These are phyloP conservation scores for Dorcus parallelipipedus DNA, from an alignment of 2,888 invertebrate genomes.

Conservation along the genomic window DNA sequence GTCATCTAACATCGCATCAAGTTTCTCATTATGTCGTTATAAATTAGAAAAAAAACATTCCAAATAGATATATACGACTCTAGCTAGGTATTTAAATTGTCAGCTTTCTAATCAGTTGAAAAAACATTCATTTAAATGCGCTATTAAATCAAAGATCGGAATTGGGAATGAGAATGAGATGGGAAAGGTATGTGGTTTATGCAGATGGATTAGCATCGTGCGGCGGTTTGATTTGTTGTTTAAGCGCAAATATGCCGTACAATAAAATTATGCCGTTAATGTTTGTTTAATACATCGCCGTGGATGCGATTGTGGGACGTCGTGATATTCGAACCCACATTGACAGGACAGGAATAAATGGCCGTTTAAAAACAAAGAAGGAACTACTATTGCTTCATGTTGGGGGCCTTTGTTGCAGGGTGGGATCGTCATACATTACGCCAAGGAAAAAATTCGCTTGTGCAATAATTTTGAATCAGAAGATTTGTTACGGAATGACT, in stretches of 20 bases:
- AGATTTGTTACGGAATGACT: neutral
- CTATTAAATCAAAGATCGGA: too few species aligned
- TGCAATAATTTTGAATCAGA: conserved; percentile 9
- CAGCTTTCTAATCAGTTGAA: too few species aligned
- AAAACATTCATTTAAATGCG: too few species aligned
- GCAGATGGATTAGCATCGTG: neutral
- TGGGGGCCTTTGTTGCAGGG: conserved; percentile 26
- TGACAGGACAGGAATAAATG: conserved; percentile 28
- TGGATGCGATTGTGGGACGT: conserved; percentile 23
- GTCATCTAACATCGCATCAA: too few species aligned
- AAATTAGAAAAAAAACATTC: too few species aligned
- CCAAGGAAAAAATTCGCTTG: conserved; percentile 11
- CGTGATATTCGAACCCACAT: conserved; percentile 30
- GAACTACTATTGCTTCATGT: conserved; percentile 27
- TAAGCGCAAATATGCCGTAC: conserved; percentile 2
- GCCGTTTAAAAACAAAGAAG: conserved; percentile 29
- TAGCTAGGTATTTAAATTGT: too few species aligned
- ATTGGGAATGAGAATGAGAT: too few species aligned
- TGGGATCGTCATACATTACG: conserved; percentile 13
- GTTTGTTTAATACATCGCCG: conserved; percentile 14
- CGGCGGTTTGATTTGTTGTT: conserved; percentile 9
- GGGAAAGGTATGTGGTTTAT: too few species aligned
- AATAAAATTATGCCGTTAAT: conserved; percentile 15
- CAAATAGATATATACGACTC: too few species aligned
- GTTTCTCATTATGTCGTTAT: too few species aligned